phyloP scores from a whole-genome alignment of 2,113 vertebrate genomes.

The Rhinoptilus africanus region DNA sequence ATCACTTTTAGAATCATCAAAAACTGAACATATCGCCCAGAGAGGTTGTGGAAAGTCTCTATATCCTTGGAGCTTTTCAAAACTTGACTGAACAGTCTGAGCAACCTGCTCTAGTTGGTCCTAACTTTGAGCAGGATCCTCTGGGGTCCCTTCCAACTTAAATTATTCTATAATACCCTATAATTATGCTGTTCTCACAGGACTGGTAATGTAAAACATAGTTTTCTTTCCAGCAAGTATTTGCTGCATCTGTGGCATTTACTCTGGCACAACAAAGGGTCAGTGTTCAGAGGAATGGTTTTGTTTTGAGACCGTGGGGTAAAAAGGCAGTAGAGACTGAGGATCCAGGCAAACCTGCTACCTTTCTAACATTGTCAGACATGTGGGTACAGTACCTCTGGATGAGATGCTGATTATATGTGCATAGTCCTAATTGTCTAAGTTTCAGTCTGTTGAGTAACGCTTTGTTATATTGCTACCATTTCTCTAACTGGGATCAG shows the following conservation, averaged over 20 bases:
- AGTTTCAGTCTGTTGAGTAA: not conserved
- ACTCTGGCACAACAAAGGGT: not conserved
- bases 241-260: not conserved
- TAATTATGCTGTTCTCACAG: not conserved
- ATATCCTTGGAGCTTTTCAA: not conserved
- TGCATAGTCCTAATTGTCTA: not conserved
- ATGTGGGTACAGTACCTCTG: not conserved
- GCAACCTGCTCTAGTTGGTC: not conserved
- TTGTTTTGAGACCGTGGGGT: not conserved
- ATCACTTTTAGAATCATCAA: not conserved
- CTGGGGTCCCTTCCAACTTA: not conserved
- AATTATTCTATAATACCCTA: not conserved
- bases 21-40: not conserved
- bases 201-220: not conserved
- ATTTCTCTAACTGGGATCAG: not conserved
- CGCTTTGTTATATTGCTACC: not conserved
- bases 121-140: not conserved
- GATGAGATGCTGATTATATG: not conserved
- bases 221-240: not conserved
- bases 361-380: not conserved
- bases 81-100: not conserved
- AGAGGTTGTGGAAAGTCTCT: not conserved
- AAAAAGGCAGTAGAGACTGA: not conserved
- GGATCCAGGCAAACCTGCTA: not conserved
- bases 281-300: not conserved